These are phyloP conservation scores for Cyclura pinguis DNA, from an alignment of 2,797 vertebrate species.

Conservation along the genomic window DNA sequence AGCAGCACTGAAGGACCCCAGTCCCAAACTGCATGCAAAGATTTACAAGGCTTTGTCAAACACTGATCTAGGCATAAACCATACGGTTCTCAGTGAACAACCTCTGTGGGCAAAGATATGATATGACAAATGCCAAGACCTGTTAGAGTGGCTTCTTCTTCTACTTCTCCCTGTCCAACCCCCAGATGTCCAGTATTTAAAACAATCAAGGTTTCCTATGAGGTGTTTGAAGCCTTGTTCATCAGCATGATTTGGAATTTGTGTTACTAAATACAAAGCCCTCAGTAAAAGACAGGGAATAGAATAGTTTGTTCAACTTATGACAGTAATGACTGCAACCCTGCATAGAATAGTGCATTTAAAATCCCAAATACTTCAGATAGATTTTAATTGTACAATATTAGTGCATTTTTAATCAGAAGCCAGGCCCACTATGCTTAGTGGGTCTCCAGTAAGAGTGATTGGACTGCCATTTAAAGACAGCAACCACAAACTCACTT, in stretches of 20 bases:
- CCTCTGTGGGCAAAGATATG: not conserved
- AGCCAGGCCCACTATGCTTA: not conserved
- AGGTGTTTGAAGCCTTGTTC: not conserved
- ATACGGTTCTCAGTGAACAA: not conserved
- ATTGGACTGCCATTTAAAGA: not conserved
- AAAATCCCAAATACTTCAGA: not conserved
- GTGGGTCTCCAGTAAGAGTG: too few relatives aligned
- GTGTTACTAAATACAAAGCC: not conserved
- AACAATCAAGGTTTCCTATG: not conserved
- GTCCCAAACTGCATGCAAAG: not conserved
- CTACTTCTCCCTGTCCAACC: too few relatives aligned
- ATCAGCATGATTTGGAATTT: not conserved
- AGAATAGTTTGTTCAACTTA: not conserved
- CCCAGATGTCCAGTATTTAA: not conserved
- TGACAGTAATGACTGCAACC: not conserved
- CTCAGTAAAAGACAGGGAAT: not conserved
- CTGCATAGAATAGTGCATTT: not conserved
- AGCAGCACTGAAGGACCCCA: not conserved
- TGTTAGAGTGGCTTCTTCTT: not conserved
- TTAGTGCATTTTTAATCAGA: not conserved
- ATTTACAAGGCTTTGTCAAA: slow-evolving; percentile 5
- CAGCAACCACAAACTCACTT: not conserved
- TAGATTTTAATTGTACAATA: too few relatives aligned
- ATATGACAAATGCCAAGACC: not conserved
- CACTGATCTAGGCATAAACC: not conserved